phyloP scores from a whole-genome alignment of 37 sponge, comb jelly and placozoan genomes.

The Chondrosia reniformis region DNA sequence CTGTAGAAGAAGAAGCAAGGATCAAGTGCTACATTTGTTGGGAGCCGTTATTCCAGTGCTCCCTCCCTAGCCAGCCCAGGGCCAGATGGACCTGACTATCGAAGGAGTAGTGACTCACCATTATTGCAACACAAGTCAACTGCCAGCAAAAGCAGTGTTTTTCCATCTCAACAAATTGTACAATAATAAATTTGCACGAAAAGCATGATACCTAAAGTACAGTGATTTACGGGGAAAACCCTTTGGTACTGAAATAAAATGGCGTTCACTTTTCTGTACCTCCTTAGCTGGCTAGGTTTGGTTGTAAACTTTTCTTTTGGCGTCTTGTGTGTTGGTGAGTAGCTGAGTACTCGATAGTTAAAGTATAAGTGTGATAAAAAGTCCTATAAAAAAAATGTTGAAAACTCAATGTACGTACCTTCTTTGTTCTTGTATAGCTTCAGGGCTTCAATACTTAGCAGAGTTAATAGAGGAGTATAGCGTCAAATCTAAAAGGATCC shows the following conservation, averaged over 20 bases:
- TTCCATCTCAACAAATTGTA: neutral
- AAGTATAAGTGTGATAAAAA: neutral
- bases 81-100: neutral
- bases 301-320: slow-evolving; percentile 42
- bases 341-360: neutral
- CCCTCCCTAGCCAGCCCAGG: slow-evolving; percentile 37
- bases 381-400: neutral
- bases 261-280: slow-evolving; percentile 50
- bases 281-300: slow-evolving; percentile 65
- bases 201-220: neutral
- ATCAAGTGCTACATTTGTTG: neutral
- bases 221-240: neutral
- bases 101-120: slow-evolving; percentile 1
- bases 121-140: slow-evolving; percentile 11
- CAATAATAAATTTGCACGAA: neutral
- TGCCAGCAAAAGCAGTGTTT: neutral
- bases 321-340: slow-evolving; percentile 73
- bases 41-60: slow-evolving; percentile 37
- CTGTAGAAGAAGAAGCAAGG: slow-evolving; percentile 1
- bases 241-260: neutral
- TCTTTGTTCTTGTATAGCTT: slow-evolving; percentile 38
- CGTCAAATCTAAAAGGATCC: slow-evolving; percentile 61
- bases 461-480: slow-evolving; percentile 88
- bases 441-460: slow-evolving; percentile 85
- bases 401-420: neutral